phyloP scores from a whole-genome alignment of 2,888 invertebrate species.

The Caenorhabditis virilis region DNA sequence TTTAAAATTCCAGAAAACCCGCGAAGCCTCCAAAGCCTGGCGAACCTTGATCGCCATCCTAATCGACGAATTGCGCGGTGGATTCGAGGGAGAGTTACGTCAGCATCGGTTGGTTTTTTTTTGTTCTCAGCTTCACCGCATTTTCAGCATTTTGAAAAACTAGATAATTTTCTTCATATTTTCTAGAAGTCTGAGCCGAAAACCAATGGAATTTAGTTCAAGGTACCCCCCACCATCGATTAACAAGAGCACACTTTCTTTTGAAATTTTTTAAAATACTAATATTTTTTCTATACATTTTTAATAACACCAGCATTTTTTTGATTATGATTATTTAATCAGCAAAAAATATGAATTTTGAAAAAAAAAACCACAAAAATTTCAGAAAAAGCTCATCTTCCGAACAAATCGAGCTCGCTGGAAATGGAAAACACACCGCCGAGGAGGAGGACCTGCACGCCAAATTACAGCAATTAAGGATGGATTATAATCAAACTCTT shows the following conservation, averaged over 20 bases:
- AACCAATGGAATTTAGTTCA: slow-evolving; percentile 21
- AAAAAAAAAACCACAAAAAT: too few relatives aligned
- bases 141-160: slow-evolving; percentile 2
- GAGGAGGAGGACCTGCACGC: slow-evolving; percentile 38
- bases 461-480: slow-evolving; percentile 43
- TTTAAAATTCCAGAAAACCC: slow-evolving; percentile 53
- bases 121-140: too few relatives aligned
- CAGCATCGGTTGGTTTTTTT: slow-evolving; percentile 30
- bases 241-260: background rate
- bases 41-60: slow-evolving; percentile 64
- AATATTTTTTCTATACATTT: background rate
- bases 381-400: slow-evolving; percentile 51
- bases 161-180: background rate
- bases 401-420: slow-evolving; percentile 40
- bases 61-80: slow-evolving; percentile 64
- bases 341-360: background rate
- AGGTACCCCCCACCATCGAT: slow-evolving; percentile 5
- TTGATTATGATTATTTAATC: slow-evolving; percentile 10
- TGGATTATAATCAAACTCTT: slow-evolving; percentile 41
- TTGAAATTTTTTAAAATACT: background rate
- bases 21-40: slow-evolving; percentile 66
- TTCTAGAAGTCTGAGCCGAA: slow-evolving; percentile 28
- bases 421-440: too few relatives aligned
- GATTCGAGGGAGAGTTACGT: slow-evolving; percentile 61
- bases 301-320: background rate